These are phyloP conservation scores for Strigamia transsilvanica DNA, from an alignment of 2,888 invertebrate species.

Conservation along the genomic window DNA sequence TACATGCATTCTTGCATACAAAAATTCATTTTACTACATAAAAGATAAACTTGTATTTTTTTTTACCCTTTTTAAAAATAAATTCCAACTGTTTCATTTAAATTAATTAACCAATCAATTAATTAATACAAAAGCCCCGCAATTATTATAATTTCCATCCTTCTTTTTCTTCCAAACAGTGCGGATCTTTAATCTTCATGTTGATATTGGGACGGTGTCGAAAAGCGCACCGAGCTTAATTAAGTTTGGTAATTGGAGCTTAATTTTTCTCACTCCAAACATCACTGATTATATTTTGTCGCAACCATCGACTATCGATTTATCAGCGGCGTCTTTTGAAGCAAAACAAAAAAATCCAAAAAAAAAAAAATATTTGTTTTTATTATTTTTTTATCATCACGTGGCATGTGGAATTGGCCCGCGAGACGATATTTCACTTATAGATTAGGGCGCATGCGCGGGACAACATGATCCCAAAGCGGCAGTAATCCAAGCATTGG, in stretches of 20 bases:
- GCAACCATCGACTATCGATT: background rate
- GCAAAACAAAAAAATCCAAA: no score
- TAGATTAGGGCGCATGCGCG: constrained; percentile 27
- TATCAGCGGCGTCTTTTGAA: background rate
- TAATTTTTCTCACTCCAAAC: background rate
- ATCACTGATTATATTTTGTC: background rate
- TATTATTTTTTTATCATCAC: background rate
- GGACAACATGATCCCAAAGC: constrained; percentile 29
- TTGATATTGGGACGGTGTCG: background rate
- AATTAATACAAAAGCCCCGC: background rate
- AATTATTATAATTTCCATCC: background rate
- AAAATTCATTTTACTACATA: no score
- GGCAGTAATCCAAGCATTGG: constrained; percentile 38
- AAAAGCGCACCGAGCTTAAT: background rate
- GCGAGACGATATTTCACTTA: constrained; percentile 18
- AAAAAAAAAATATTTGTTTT: no score
- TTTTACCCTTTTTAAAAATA: no score
- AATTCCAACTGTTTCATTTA: no score
- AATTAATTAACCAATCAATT: no score
- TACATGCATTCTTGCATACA: no score
- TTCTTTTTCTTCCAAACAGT: background rate
- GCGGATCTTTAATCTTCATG: background rate
- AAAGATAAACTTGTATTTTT: no score
- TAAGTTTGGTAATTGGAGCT: constrained; percentile 3
- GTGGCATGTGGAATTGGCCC: background rate